phyloP scores from a whole-genome alignment of 2,888 invertebrate species.

The Trileptium ribeirensis region DNA sequence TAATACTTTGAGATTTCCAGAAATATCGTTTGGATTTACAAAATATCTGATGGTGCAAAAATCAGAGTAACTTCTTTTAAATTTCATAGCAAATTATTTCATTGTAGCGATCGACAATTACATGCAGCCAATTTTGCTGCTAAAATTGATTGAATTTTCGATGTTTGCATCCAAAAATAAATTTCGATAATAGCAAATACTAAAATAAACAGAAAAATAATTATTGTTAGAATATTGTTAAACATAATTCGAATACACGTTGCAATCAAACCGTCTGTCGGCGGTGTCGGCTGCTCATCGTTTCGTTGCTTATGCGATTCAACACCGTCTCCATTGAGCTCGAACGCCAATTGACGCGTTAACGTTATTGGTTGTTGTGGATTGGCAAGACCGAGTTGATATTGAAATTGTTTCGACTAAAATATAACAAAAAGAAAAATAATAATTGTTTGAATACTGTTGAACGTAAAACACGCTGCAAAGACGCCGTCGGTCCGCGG shows the following conservation, averaged over 20 bases:
- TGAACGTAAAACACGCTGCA: neutral
- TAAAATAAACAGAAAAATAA: neutral
- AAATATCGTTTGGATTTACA: no score
- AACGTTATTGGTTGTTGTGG: neutral
- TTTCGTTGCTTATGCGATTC: neutral
- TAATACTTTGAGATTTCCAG: no score
- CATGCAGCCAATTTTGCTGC: neutral
- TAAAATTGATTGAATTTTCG: neutral
- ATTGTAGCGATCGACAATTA: neutral
- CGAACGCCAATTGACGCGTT: neutral
- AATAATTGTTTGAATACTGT: neutral
- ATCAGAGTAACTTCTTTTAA: no score
- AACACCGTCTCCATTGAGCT: neutral
- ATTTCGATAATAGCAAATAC: neutral
- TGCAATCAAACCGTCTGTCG: neutral
- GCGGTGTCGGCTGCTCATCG: neutral
- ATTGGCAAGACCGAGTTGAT: neutral
- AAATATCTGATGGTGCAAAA: no score
- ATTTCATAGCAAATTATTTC: no score
- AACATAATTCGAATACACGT: neutral
- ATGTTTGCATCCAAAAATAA: neutral
- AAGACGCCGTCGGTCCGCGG: no score
- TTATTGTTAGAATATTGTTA: neutral
- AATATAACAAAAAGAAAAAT: neutral
- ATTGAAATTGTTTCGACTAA: no score